A percentile compares a stretch with the other conserved stretches of the same genome.
phyloP scores from a whole-genome alignment of 2,113 vertebrate species.

The Callithrix jacchus region DNA sequence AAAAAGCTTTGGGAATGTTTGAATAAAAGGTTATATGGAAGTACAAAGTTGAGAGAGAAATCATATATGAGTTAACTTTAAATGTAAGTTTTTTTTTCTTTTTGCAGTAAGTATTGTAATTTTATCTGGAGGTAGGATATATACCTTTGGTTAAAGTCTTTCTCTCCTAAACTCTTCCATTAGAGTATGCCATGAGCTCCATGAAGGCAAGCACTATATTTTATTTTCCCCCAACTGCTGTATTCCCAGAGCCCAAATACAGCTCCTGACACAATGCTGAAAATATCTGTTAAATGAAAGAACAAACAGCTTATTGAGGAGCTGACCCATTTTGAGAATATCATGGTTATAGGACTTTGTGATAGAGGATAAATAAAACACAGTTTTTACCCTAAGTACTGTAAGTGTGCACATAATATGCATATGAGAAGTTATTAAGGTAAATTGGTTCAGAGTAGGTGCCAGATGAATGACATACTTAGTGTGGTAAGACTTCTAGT shows the following conservation, averaged over 20 bases:
- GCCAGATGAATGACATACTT: background rate
- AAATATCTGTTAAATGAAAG: conserved; percentile 19
- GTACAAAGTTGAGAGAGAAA: background rate
- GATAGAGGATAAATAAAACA: conserved; percentile 2
- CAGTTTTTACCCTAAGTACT: background rate
- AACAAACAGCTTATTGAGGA: background rate
- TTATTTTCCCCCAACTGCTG: background rate
- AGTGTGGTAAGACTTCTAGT: background rate
- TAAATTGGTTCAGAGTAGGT: conserved; percentile 4
- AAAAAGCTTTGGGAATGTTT: background rate
- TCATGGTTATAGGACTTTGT: background rate
- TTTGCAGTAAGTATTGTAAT: background rate
- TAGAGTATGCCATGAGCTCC: background rate
- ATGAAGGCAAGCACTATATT: background rate
- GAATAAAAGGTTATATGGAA: background rate
- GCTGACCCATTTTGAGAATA: background rate
- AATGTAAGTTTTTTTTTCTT: background rate
- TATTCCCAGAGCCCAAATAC: background rate
- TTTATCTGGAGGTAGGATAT: conserved; percentile 24
- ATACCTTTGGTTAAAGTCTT: background rate
- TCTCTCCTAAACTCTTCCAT: background rate
- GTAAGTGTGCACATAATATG: background rate
- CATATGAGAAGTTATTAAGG: conserved; percentile 13
- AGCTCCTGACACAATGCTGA: background rate
- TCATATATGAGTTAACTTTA: conserved; percentile 22